These are phyloP conservation scores for Ganaspis brasiliensis DNA, from an alignment of 2,888 invertebrate species.

Conservation along the genomic window DNA sequence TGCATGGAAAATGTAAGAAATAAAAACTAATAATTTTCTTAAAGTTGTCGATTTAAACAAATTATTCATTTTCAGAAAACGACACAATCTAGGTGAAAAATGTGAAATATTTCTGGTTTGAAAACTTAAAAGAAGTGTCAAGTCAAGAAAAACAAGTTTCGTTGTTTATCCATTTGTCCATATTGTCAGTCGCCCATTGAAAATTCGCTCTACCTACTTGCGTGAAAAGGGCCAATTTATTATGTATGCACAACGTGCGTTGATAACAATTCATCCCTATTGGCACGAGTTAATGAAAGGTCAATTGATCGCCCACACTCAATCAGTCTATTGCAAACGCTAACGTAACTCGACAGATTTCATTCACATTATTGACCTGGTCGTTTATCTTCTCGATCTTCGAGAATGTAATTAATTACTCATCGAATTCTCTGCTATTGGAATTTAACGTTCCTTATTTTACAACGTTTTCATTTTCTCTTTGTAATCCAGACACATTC, in stretches of 20 bases:
- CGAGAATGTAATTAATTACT: slow-evolving; percentile 68
- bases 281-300: slow-evolving; percentile 76
- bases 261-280: slow-evolving; percentile 77
- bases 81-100: too few species aligned
- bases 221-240: slow-evolving; percentile 65
- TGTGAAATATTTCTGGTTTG: neutral
- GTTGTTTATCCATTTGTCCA: slow-evolving; percentile 36
- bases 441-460: neutral
- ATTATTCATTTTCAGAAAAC: too few species aligned
- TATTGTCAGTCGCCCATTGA: slow-evolving; percentile 31
- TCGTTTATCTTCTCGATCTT: slow-evolving; percentile 67
- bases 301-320: slow-evolving; percentile 79
- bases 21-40: too few species aligned
- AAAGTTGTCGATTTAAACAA: too few species aligned
- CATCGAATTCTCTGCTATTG: slow-evolving; percentile 62
- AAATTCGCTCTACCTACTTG: slow-evolving; percentile 44
- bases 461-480: too few species aligned
- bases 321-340: slow-evolving; percentile 73
- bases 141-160: slow-evolving; percentile 40
- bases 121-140: neutral
- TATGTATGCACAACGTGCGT: slow-evolving; percentile 76
- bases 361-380: slow-evolving; percentile 77
- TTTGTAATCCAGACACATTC: too few species aligned
- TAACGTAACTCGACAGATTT: slow-evolving; percentile 75
- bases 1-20: too few species aligned